These are phyloP conservation scores for Bugula neritina DNA, from an alignment of 2,888 invertebrate genomes.

Conservation along the genomic window DNA sequence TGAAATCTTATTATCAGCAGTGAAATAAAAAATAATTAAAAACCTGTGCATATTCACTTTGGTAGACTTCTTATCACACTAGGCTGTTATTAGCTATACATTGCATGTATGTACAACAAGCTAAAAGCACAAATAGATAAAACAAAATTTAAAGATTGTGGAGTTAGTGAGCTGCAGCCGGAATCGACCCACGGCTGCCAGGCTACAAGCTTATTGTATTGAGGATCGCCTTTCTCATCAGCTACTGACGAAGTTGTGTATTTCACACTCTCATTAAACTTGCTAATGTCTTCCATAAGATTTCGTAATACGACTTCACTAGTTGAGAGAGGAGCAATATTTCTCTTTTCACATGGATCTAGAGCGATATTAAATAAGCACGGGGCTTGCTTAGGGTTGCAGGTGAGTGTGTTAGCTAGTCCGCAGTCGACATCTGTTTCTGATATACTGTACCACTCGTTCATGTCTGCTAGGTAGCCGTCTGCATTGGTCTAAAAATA, in stretches of 20 bases:
- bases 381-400: background rate
- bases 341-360: background rate
- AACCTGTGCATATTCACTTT: no score
- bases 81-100: no score
- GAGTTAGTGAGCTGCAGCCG: background rate
- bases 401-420: background rate
- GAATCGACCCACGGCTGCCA: constrained; percentile 13
- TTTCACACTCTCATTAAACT: constrained; percentile 15
- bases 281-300: background rate
- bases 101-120: no score
- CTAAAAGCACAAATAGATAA: no score
- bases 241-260: background rate
- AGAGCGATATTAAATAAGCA: background rate
- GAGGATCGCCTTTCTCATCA: background rate
- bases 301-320: background rate
- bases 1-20: no score
- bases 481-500: constrained; percentile 4
- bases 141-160: no score
- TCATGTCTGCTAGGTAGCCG: background rate
- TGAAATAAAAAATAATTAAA: no score
- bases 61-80: no score
- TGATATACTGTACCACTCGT: background rate
- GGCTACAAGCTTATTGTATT: background rate
- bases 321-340: background rate
- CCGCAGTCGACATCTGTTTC: background rate